Evolutionary conservation across 2,888 invertebrate genomes (phyloP), one percentile per base, ranked within the genome.

Genomic region (Scotopteryx bipunctaria): DNA sequence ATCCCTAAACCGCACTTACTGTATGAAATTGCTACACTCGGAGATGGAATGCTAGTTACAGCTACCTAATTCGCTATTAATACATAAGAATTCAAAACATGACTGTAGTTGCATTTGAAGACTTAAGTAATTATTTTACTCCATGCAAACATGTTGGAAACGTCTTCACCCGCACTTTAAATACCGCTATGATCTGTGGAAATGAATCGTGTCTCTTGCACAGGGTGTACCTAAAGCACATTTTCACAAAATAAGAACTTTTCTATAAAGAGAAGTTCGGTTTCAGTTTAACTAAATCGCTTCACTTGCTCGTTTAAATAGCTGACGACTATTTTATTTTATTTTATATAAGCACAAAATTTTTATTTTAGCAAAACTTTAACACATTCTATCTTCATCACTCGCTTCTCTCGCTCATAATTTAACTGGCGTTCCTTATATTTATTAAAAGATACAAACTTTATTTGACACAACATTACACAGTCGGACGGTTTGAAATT

Each of bases 1-100:
- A 78, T 77, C 79, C 77, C 78, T 80, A 76, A 79, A 75, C 75
- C 73, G 67, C 76, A 68, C 46, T 81, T 80, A 81, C 81, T 78
- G 78, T 80, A 76, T 67, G 67, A 76, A 78, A 78, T 76, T 72
- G 67, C 72, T 67, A 63, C 59, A 64, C 64, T 69, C 64, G 69
- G 64, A 65, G 52, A 57, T 57, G 63, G 54, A 65, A 69, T 64
- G 64, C 63, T 71, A 59, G 65, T 59, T 69, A 62, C 61, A 55
- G 63, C 53, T 52, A 64, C 69, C n/a, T n/a, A n/a, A n/a, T 70
- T 69, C 69, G 65, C 74, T 74, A 78, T 80, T 81, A 78, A 71
- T 73, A 66, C 66, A 64, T 63, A 71, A 63, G 64, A 75, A 72
- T 73, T 70, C 53, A 65, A 67, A 63, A 57, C 57, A 49, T 66